A percentile compares a stretch with the other conserved stretches of the same genome.
These are phyloP conservation scores for Drosophila austrosaltans DNA, from an alignment of 2,888 invertebrate species.

Conservation along the genomic window DNA sequence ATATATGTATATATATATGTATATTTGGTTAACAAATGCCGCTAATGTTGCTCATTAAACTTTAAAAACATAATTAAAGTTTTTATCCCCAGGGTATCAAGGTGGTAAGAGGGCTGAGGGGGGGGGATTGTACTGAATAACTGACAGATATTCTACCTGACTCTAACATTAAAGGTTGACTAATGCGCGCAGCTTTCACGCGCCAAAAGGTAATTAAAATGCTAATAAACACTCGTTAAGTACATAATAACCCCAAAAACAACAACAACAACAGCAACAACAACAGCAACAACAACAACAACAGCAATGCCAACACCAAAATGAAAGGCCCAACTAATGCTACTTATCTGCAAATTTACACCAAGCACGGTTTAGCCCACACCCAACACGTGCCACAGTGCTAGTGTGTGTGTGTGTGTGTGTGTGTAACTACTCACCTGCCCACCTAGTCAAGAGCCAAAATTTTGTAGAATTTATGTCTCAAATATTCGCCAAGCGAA, in stretches of 20 bases:
- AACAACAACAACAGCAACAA: conserved; percentile 16
- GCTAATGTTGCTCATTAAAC: conserved; percentile 60
- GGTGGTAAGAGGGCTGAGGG: neutral
- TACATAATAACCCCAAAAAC: conserved; percentile 63
- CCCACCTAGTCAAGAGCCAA: conserved; percentile 55
- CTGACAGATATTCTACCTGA: conserved; percentile 1
- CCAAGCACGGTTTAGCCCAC: conserved; percentile 42
- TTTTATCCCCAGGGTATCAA: conserved; percentile 49
- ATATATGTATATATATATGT: neutral
- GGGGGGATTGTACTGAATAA: neutral
- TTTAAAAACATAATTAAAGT: conserved; percentile 76
- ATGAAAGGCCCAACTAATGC: conserved; percentile 63
- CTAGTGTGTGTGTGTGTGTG: no score
- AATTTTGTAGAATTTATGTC: conserved; percentile 68
- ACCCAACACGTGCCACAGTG: conserved; percentile 1
- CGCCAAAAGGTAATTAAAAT: conserved; percentile 77
- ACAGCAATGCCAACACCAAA: conserved; percentile 19
- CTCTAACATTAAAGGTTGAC: conserved; percentile 58
- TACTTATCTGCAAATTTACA: conserved; percentile 76
- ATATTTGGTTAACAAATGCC: conserved; percentile 27
- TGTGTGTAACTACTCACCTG: conserved; percentile 1
- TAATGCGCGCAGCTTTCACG: conserved; percentile 73
- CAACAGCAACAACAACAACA: conserved; percentile 19
- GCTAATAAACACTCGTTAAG: conserved; percentile 78
- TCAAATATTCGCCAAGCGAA: conserved; percentile 57